A percentile compares a stretch with the other conserved stretches of the same genome.
phyloP scores from a whole-genome alignment of 1,140 invertebrate genomes.

The Nebria ingens region DNA sequence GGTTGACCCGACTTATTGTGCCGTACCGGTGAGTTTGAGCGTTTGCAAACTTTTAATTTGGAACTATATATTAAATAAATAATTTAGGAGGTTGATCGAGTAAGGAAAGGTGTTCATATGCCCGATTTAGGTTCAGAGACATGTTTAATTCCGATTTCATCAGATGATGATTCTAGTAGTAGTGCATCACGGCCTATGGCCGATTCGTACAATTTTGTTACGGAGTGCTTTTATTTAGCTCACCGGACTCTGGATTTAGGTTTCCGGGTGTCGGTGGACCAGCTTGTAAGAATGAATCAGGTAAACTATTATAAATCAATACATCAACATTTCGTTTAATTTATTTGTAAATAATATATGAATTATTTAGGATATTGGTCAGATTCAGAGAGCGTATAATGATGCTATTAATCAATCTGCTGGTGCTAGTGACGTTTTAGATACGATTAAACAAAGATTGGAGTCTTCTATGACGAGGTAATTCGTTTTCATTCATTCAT shows the following conservation, averaged over 20 bases:
- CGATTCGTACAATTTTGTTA: constrained; percentile 69
- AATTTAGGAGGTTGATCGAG: constrained; percentile 33
- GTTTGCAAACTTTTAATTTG: constrained; percentile 12
- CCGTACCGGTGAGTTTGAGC: constrained; percentile 46
- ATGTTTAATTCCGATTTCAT: constrained; percentile 58
- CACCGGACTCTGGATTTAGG: constrained; percentile 79
- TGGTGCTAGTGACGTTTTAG: constrained; percentile 41
- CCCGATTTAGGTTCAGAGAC: constrained; percentile 60
- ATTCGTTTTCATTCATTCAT: constrained; percentile 34
- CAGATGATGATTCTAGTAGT: constrained; percentile 45
- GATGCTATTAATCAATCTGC: constrained; percentile 43
- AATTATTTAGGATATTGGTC: constrained; percentile 53
- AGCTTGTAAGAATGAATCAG: constrained; percentile 51
- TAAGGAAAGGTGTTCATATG: constrained; percentile 53
- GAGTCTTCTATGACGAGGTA: constrained; percentile 49
- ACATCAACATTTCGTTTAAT: constrained; percentile 8
- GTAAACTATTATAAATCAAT: constrained; percentile 29
- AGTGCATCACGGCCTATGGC: constrained; percentile 39
- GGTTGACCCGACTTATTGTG: constrained; percentile 83
- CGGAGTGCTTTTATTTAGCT: constrained; percentile 82
- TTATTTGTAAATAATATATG: constrained; percentile 4
- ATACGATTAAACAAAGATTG: constrained; percentile 51
- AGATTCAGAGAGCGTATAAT: constrained; percentile 59
- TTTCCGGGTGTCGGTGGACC: constrained; percentile 68
- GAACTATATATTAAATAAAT: not conserved